Conservation (phyloP, 2,113 vertebrate species). For the Euleptes europaea region DNA sequence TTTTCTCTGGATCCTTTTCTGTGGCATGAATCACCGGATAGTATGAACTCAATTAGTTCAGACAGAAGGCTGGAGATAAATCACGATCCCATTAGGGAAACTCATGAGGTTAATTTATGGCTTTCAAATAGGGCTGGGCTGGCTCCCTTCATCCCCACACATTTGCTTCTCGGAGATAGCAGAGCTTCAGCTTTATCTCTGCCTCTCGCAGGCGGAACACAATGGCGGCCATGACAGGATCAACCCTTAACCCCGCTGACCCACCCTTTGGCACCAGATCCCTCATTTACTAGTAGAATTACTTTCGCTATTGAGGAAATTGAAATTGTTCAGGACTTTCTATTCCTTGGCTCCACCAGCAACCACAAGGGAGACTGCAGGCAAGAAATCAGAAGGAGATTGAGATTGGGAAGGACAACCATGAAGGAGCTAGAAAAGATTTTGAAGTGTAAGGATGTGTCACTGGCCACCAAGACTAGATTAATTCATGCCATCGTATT, state of each 20-base stretch:
- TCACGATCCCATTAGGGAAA: slow-evolving; percentile 76
- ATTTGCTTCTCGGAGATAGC: slow-evolving; percentile 5
- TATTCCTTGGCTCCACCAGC: too few relatives aligned
- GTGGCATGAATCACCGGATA: slow-evolving; percentile 74
- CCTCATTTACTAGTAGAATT: not conserved
- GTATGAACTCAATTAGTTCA: slow-evolving; percentile 78
- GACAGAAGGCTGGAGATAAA: slow-evolving; percentile 76
- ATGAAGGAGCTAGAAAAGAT: too few relatives aligned
- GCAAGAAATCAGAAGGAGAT: too few relatives aligned
- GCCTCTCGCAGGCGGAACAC: not conserved
- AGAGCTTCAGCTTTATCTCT: not conserved
- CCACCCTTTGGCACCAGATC: not conserved
- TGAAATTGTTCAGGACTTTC: too few relatives aligned
- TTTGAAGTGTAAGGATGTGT: too few relatives aligned
- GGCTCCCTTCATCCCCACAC: slow-evolving; percentile 15
- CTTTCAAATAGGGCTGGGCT: slow-evolving; percentile 18
- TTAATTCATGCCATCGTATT: too few relatives aligned
- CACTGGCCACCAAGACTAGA: too few relatives aligned
- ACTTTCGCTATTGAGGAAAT: too few relatives aligned
- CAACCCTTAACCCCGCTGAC: not conserved
- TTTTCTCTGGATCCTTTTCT: slow-evolving; percentile 74
- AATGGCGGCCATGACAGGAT: not conserved
- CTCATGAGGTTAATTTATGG: slow-evolving; percentile 55
- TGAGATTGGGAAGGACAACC: too few relatives aligned
- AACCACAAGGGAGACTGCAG: too few relatives aligned